Evolutionary conservation across 2,888 invertebrate genomes (phyloP), one percentile per base, ranked within the genome.

Genomic region (Dolomedes plantarius): DNA sequence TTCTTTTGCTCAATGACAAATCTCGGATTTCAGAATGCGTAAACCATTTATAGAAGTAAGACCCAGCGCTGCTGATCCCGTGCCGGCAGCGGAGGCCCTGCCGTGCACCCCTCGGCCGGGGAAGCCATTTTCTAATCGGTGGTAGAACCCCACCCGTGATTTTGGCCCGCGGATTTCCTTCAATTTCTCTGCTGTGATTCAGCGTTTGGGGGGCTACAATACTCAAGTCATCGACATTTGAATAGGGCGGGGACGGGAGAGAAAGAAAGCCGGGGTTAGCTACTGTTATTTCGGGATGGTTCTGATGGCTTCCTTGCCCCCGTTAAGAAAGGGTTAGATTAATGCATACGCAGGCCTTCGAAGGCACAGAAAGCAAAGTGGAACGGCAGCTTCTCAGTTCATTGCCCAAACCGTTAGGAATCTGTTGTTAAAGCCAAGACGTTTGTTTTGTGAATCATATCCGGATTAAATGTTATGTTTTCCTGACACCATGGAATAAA

Each of bases 1-100:
- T 80, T 64, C 71, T 72, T 41, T 36, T 64, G 65, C 65, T 80
- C 80, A 80, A 80, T 80, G 80, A 80, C 80, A 73, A 73, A 80
- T 31, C 80, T 80, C 80, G 73, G 67, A 67, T 80, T 80, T 65
- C 80, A 73, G 67, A 31, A 36, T 29, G 23, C 73, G 19, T 41
- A 31, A 28, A 67, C 80, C 80, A 65, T 80, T 80, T 80, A 80
- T 80, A 80, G 80, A 80, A 80, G 80, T 72, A 41, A 19, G 50
- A 5, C 16, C 5, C 0, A 31, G n/a, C 28, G 13, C 72, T 7
- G 56, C 56, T 56, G 19, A 23, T n/a, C 1, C 19, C 2, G 16
- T 56, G 23, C 23, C n/a, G n/a, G 13, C 72, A 7, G 56, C 56
- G 23, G 19, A 23, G 1, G 1, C 19, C 1, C 16, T 56, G 23